These are phyloP conservation scores for Agriopis leucophaearia DNA, from an alignment of 2,888 invertebrate genomes.

Conservation along the genomic window DNA sequence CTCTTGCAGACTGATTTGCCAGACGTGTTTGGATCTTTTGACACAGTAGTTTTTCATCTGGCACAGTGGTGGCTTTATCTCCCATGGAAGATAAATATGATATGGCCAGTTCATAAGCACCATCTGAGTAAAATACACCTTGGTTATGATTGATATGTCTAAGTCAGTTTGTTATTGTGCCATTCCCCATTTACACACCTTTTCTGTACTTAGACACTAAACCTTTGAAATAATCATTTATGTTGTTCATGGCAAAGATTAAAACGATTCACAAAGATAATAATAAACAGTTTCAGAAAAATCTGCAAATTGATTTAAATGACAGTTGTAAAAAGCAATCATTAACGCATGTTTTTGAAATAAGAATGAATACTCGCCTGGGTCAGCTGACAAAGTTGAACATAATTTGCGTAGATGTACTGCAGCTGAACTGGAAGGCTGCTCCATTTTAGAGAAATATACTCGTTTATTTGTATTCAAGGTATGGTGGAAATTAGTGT, in stretches of 20 bases:
- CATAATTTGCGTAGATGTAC: slow-evolving; percentile 77
- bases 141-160: too few species aligned
- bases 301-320: slow-evolving; percentile 31
- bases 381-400: slow-evolving; percentile 72
- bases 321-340: slow-evolving; percentile 28
- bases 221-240: slow-evolving; percentile 64
- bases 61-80: slow-evolving; percentile 61
- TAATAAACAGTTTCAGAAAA: slow-evolving; percentile 28
- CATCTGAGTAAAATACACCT: slow-evolving; percentile 59
- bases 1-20: slow-evolving; percentile 62
- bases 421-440: slow-evolving; percentile 64
- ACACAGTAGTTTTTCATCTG: slow-evolving; percentile 76
- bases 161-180: neutral
- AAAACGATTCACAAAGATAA: slow-evolving; percentile 28
- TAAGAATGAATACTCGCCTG: slow-evolving; percentile 60
- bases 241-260: slow-evolving; percentile 59
- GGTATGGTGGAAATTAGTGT: neutral
- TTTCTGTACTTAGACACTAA: slow-evolving; percentile 52
- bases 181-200: slow-evolving; percentile 43
- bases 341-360: slow-evolving; percentile 36
- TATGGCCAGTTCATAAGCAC: slow-evolving; percentile 78
- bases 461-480: neutral
- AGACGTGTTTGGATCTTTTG: slow-evolving; percentile 75
- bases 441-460: slow-evolving; percentile 58
- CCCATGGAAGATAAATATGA: slow-evolving; percentile 76